Conservation (phyloP, 30 jellyfish, hydroid and myxozoan genomes). For the Turritopsis dohrnii region DNA sequence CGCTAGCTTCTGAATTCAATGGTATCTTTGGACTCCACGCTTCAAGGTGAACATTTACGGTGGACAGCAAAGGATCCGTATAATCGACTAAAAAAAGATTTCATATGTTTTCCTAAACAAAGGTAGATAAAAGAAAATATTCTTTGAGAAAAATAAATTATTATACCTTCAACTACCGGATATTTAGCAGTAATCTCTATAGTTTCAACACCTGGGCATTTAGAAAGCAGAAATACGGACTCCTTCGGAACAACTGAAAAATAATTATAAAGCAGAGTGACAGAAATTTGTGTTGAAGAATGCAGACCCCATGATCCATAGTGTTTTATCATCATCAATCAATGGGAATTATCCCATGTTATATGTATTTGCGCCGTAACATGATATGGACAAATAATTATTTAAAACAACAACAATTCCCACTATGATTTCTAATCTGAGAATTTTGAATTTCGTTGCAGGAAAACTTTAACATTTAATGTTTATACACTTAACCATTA, state of each 20-base stretch:
- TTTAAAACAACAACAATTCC: too few species aligned
- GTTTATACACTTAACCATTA: too few species aligned
- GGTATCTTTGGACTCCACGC: slow-evolving; percentile 95
- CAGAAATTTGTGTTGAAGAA: too few species aligned
- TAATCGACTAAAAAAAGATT: slow-evolving; percentile 50
- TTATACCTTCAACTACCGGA: slow-evolving; percentile 82
- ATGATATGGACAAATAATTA: too few species aligned
- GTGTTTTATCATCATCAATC: too few species aligned
- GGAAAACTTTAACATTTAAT: too few species aligned
- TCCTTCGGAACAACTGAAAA: slow-evolving; percentile 65
- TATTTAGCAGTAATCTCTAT: slow-evolving; percentile 82
- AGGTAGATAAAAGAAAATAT: not conserved
- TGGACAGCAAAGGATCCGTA: slow-evolving; percentile 39
- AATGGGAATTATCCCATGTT: too few species aligned
- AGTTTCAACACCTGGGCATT: slow-evolving; percentile 83
- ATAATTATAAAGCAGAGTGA: too few species aligned
- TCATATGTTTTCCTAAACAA: not conserved
- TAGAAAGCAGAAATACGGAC: slow-evolving; percentile 51
- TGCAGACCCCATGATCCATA: too few species aligned
- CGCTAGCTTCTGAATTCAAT: slow-evolving; percentile 63
- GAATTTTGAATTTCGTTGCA: too few species aligned
- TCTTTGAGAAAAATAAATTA: not conserved
- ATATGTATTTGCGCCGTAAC: too few species aligned
- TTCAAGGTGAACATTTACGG: slow-evolving; percentile 52
- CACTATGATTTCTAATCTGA: too few species aligned